A percentile compares a stretch with the other conserved stretches of the same genome.
Evolutionary conservation across 2,888 invertebrate genomes (phyloP).

Genomic region (Caenorhabditis becei): DNA sequence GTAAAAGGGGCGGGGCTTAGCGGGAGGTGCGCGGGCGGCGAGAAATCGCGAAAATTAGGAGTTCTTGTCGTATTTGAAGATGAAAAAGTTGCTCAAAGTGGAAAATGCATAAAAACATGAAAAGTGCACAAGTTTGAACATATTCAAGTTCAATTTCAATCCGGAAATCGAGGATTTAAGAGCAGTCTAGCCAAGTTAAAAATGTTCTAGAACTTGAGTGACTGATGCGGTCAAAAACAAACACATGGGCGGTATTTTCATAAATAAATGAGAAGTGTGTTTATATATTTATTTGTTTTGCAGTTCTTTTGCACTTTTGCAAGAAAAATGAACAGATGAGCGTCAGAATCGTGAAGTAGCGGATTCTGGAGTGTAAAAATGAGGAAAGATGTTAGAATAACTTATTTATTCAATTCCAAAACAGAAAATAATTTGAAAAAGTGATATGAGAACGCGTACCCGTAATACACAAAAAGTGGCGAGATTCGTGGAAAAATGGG

Average conservation of each 20-base stretch:
- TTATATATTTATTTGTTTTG: not conserved
- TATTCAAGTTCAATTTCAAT: no score
- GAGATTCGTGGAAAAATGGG: constrained; percentile 35
- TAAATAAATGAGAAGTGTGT: not conserved
- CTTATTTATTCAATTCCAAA: not conserved
- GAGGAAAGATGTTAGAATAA: no score
- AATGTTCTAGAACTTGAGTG: not conserved
- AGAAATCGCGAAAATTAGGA: no score
- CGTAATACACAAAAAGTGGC: constrained; percentile 30
- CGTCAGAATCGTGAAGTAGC: no score
- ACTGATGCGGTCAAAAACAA: not conserved
- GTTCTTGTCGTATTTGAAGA: not conserved
- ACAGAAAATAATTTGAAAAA: constrained; percentile 1
- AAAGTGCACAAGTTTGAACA: no score
- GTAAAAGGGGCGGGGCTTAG: constrained; percentile 44
- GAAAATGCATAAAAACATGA: not conserved
- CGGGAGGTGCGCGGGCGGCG: not conserved
- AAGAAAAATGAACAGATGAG: not conserved
- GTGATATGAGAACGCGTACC: constrained; percentile 34
- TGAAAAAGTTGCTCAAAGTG: constrained; percentile 2
- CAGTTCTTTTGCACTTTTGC: not conserved
- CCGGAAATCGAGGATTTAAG: not conserved
- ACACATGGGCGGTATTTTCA: not conserved
- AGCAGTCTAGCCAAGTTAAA: no score
- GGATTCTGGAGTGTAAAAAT: no score